phyloP scores from a whole-genome alignment of 1,140 invertebrate genomes.

The Potamilus streckersoni region DNA sequence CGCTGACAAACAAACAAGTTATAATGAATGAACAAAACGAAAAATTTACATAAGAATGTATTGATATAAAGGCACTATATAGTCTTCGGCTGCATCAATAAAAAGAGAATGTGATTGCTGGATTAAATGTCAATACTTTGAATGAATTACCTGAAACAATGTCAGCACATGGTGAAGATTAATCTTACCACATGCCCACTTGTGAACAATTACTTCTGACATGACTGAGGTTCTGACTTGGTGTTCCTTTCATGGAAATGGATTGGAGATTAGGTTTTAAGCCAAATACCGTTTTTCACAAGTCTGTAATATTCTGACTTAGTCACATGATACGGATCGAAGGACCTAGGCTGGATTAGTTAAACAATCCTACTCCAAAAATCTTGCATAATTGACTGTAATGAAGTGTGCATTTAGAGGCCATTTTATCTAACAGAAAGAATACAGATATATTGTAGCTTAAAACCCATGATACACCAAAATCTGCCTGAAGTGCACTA shows the following conservation, averaged over 20 bases:
- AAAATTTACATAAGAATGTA: not conserved
- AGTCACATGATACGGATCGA: slow-evolving; percentile 18
- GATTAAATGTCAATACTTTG: not conserved
- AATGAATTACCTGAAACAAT: not conserved
- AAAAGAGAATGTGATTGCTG: not conserved
- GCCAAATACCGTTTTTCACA: slow-evolving; percentile 7
- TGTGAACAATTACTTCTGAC: slow-evolving; percentile 2
- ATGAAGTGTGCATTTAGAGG: slow-evolving; percentile 37
- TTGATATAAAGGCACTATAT: not conserved
- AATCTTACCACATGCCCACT: not conserved
- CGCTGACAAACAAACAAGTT: slow-evolving; percentile 7
- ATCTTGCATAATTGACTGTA: slow-evolving; percentile 41
- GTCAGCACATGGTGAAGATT: not conserved
- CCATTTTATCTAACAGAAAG: slow-evolving; percentile 16
- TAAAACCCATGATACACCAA: slow-evolving; percentile 40
- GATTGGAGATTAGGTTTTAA: slow-evolving; percentile 2
- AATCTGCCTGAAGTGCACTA: slow-evolving; percentile 55
- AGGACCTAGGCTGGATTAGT: slow-evolving; percentile 19
- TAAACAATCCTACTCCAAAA: slow-evolving; percentile 11
- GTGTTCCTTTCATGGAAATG: slow-evolving; percentile 1
- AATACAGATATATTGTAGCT: slow-evolving; percentile 26
- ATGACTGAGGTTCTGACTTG: not conserved
- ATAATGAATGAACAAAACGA: not conserved
- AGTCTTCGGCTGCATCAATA: slow-evolving; percentile 1
- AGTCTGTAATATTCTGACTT: slow-evolving; percentile 6